Evolutionary conservation across 2,797 vertebrate species (phyloP).

Genomic region (Leuciscus waleckii): DNA sequence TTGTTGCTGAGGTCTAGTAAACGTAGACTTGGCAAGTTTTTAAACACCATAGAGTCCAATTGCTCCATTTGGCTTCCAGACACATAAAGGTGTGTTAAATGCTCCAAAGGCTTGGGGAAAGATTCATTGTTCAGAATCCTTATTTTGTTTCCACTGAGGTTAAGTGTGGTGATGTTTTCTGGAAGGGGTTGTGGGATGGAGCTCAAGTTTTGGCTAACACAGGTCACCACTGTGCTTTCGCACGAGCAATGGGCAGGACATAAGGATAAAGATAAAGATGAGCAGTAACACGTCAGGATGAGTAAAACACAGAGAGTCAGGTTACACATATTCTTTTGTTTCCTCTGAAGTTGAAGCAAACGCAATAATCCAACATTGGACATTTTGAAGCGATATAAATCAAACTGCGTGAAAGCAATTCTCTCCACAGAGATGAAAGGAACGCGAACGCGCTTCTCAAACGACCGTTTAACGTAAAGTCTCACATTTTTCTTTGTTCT

Average conservation of each 20-base stretch:
- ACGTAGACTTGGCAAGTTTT: conserved; percentile 82
- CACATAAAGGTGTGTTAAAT: conserved; percentile 84
- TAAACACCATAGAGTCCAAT: conserved; percentile 80
- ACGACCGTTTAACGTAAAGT: neutral
- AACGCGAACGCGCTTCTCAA: neutral
- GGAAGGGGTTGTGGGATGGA: conserved; percentile 84
- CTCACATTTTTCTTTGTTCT: conserved; percentile 17
- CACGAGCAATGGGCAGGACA: conserved; percentile 87
- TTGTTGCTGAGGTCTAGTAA: conserved; percentile 91
- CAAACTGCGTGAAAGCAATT: conserved; percentile 45
- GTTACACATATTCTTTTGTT: conserved; percentile 50
- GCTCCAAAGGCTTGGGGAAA: conserved; percentile 78
- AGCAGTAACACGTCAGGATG: conserved; percentile 62
- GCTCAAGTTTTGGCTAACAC: conserved; percentile 82
- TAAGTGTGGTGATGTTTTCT: conserved; percentile 79
- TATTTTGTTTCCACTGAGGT: conserved; percentile 86
- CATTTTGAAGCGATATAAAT: conserved; percentile 65
- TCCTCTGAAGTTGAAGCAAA: conserved; percentile 53
- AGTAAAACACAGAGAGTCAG: conserved; percentile 57
- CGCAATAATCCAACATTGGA: conserved; percentile 59
- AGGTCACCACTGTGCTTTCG: conserved; percentile 82
- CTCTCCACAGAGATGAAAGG: neutral
- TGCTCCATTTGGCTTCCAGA: conserved; percentile 81
- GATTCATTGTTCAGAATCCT: conserved; percentile 73
- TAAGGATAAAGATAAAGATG: conserved; percentile 60